Conservation (phyloP, 2,797 vertebrate species). For the Selene dorsalis region DNA sequence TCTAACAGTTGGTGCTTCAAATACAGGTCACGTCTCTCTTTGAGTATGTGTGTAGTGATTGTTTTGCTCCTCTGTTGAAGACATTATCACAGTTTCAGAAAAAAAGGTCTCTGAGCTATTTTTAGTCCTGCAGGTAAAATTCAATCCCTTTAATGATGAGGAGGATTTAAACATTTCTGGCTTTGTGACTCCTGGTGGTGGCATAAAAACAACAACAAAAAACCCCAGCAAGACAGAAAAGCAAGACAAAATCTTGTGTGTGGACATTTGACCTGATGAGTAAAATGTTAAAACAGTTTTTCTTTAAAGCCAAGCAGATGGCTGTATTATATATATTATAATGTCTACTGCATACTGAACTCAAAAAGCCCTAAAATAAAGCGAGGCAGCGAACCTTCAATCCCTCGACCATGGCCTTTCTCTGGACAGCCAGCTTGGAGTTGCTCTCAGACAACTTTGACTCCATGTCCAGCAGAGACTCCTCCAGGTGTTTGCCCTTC, state of each 20-base stretch:
- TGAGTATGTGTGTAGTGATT: accelerated
- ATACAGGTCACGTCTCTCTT: neutral
- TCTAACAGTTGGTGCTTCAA: slow-evolving; percentile 1
- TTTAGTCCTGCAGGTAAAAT: neutral
- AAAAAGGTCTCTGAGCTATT: neutral
- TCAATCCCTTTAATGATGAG: neutral
- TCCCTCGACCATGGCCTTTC: neutral
- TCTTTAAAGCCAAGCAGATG: too few relatives aligned
- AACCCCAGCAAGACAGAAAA: neutral
- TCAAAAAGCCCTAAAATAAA: neutral
- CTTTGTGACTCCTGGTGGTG: neutral
- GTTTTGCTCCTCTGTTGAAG: neutral
- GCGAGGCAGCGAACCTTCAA: slow-evolving; percentile 1
- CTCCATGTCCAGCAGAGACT: neutral
- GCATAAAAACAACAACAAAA: neutral
- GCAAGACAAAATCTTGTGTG: neutral
- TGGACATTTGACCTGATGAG: neutral
- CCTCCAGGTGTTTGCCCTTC: neutral
- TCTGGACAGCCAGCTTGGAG: neutral
- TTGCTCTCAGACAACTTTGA: neutral
- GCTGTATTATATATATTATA: too few relatives aligned
- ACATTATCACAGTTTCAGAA: neutral
- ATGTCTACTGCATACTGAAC: neutral
- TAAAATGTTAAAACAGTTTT: neutral
- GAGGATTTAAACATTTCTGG: neutral